Conservation (phyloP, 2,888 invertebrate species). For the Plebejus anna region DNA sequence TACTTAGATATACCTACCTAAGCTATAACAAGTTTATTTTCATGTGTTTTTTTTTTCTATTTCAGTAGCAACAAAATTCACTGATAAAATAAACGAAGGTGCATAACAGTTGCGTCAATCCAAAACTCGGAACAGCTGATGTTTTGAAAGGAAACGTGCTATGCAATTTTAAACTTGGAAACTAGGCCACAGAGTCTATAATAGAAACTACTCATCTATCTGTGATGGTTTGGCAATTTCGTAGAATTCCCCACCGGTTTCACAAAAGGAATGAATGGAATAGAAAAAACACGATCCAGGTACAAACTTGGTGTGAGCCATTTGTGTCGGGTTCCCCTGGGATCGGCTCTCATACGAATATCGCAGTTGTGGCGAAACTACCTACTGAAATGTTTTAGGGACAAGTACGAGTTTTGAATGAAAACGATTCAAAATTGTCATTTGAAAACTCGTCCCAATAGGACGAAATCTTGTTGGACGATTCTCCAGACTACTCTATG, state of each 20-base stretch:
- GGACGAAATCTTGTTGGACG: too few species aligned
- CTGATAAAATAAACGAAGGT: neutral
- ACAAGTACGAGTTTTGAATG: neutral
- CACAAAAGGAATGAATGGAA: slow-evolving; percentile 55
- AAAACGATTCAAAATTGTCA: neutral
- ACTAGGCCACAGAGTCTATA: neutral
- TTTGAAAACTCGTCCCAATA: neutral
- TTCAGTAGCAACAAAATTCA: neutral
- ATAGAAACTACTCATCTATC: neutral
- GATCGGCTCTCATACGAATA: neutral
- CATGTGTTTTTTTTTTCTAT: too few species aligned
- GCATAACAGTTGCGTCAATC: neutral
- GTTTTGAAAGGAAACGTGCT: neutral
- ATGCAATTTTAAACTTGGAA: neutral
- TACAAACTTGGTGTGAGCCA: slow-evolving; percentile 41
- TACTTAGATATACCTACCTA: too few species aligned
- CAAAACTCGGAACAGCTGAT: slow-evolving; percentile 3
- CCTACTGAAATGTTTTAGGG: neutral
- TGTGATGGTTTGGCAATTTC: slow-evolving; percentile 47
- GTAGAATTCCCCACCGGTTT: slow-evolving; percentile 50
- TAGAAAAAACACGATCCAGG: slow-evolving; percentile 45
- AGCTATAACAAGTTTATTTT: too few species aligned
- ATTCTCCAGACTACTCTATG: too few species aligned
- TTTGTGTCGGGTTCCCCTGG: neutral
- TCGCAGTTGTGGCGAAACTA: neutral